These are phyloP conservation scores for Zelostemma sp. DNA, from an alignment of 1,140 invertebrate genomes.

Conservation along the genomic window DNA sequence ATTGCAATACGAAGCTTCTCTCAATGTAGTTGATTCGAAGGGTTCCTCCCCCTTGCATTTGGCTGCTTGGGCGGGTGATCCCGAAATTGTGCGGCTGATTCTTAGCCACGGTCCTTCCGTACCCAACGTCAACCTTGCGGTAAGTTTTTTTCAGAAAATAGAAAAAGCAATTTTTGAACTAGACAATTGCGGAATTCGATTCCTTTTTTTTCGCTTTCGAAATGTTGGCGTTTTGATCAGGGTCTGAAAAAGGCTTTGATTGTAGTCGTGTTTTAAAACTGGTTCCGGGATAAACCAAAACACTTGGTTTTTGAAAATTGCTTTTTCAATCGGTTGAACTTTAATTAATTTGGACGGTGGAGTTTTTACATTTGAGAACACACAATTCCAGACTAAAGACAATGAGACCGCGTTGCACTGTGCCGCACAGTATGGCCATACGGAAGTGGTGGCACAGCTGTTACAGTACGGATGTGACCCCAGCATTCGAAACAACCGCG, in stretches of 20 bases:
- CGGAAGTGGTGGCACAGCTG: slow-evolving; percentile 87
- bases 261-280: too few species aligned
- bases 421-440: slow-evolving; percentile 95
- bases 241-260: too few species aligned
- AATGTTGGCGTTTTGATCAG: too few species aligned
- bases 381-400: slow-evolving; percentile 83
- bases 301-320: too few species aligned
- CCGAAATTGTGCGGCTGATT: slow-evolving; percentile 84
- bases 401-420: slow-evolving; percentile 95
- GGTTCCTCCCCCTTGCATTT: slow-evolving; percentile 90
- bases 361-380: too few species aligned
- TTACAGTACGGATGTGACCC: slow-evolving; percentile 91
- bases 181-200: too few species aligned
- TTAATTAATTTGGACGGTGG: too few species aligned
- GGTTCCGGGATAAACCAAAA: too few species aligned
- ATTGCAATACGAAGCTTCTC: slow-evolving; percentile 89
- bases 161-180: too few species aligned
- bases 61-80: slow-evolving; percentile 90
- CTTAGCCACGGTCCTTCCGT: slow-evolving; percentile 81
- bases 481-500: slow-evolving; percentile 86
- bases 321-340: too few species aligned
- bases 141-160: slow-evolving; percentile 71
- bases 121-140: slow-evolving; percentile 86
- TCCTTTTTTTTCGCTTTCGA: too few species aligned
- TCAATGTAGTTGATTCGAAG: slow-evolving; percentile 86